Evolutionary conservation across 1,140 invertebrate genomes (phyloP), one percentile per base, ranked within the genome.

Genomic region (Psilanteris sp.): DNA sequence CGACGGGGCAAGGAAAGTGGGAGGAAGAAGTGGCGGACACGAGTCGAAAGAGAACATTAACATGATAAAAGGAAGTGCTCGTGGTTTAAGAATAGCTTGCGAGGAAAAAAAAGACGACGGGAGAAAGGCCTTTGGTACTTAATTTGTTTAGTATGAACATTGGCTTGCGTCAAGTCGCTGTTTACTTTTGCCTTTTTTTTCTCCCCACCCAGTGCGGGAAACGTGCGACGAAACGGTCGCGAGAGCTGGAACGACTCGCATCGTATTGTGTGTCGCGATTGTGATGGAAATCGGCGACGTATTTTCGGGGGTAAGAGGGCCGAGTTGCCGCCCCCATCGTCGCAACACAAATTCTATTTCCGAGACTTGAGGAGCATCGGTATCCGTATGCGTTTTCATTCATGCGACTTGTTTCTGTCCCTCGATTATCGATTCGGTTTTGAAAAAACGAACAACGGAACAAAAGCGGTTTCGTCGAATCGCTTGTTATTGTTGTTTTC

Each of bases 1-100:
- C 5, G 5, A 20, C 5, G 18, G 24, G 10, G 4, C 14, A 16
- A 24, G 11, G 22, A 8, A 0, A 50, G 6, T 9, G 14, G 13
- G 29, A 32, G 5, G 27, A 15, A 34, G 2, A 16, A 34, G 14
- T 14, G 7, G 7, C 4, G 4, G 11, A 34, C 13, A 15, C 4
- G 6, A 15, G 6, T 15, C 22, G 1, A n/a, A 15, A 27, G 22
- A 24, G 11, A 48, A 27, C 24, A 39, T 61, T 61, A 27, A 61
- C 41, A 37, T 37, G 55, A 61, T 39, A 46, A 61, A 61, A 61
- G 55, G 32, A 37, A 59, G 41, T 59, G 43, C 31, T 18, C 20
- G 22, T 27, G 32, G 31, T 61, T 61, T 20, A 61, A 61, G 55
- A 61, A 39, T 39, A 46, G 31, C 31, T 24, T 24, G 41, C 1